Conservation (phyloP, 2,888 invertebrate species). For the Mycalesis mineus region DNA sequence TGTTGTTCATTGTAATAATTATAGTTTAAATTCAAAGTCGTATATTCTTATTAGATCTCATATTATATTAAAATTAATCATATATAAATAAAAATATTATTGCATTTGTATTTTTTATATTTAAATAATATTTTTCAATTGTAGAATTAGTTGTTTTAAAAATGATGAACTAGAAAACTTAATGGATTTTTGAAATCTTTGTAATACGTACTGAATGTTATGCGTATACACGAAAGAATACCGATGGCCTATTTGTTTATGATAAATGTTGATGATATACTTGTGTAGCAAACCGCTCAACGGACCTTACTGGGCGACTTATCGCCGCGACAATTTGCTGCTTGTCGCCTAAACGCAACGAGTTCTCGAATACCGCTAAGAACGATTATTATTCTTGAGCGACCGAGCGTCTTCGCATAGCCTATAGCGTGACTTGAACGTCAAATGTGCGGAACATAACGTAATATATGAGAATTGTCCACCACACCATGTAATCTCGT, state of each 20-base stretch:
- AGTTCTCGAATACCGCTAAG: no score
- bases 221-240: background rate
- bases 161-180: background rate
- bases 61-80: conserved; percentile 1
- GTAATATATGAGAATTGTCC: no score
- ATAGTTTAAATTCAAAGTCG: background rate
- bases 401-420: no score
- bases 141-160: background rate
- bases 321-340: no score
- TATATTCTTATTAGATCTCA: conserved; percentile 13
- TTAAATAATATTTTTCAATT: background rate
- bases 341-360: no score
- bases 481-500: no score
- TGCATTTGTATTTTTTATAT: conserved; percentile 12
- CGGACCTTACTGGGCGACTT: no score
- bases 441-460: no score
- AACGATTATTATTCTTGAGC: no score
- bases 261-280: background rate
- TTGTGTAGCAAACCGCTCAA: no score
- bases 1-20: background rate
- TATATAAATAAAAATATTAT: background rate
- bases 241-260: background rate
- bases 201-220: no score
- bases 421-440: no score
- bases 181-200: background rate